These are phyloP conservation scores for Lobophora halterata DNA, from an alignment of 2,888 invertebrate species.

Conservation along the genomic window DNA sequence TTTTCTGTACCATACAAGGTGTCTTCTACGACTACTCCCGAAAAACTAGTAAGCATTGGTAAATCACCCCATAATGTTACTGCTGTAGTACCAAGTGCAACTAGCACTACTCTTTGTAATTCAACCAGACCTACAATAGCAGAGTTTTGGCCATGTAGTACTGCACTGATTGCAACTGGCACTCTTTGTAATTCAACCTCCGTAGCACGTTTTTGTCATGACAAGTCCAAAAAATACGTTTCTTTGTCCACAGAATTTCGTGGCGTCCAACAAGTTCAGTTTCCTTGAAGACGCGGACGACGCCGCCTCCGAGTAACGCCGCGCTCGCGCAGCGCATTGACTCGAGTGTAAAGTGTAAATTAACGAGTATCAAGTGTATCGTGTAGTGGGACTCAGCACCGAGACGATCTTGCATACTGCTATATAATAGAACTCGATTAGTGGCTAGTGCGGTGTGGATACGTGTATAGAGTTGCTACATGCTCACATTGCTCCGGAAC, in stretches of 20 bases:
- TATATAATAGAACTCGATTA: conserved; percentile 64
- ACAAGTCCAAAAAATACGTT: conserved; percentile 3
- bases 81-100: no score
- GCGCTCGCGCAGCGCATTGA: no score
- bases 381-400: conserved; percentile 58
- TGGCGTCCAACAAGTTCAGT: conserved; percentile 89
- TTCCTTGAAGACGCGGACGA: conserved; percentile 85
- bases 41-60: no score
- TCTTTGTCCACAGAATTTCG: conserved; percentile 82
- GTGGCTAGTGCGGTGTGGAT: conserved; percentile 65
- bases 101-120: no score
- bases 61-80: no score
- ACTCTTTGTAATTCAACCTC: no score
- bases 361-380: conserved; percentile 64
- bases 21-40: no score
- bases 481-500: conserved; percentile 63
- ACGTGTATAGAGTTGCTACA: conserved; percentile 60
- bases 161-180: no score
- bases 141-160: no score
- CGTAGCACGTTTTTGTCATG: no score
- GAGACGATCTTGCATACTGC: conserved; percentile 63
- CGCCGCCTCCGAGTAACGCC: conserved; percentile 70
- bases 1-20: no score
- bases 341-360: conserved; percentile 78
- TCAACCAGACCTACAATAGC: no score